Conservation (phyloP, 1,140 invertebrate species). For the Diploscapter pachys region DNA sequence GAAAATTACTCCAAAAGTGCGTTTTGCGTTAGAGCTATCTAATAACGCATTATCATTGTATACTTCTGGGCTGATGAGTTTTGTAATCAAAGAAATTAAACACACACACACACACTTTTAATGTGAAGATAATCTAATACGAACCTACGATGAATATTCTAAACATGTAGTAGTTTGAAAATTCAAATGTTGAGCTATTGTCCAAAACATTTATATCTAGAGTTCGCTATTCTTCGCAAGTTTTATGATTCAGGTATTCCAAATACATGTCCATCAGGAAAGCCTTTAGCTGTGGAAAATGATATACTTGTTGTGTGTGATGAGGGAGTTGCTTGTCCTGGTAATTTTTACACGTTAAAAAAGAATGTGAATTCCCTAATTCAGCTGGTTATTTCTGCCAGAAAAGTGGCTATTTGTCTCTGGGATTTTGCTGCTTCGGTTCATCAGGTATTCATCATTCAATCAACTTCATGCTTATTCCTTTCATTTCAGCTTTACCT, state of each 20-base stretch:
- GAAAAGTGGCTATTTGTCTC: constrained; percentile 39
- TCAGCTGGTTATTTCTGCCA: constrained; percentile 50
- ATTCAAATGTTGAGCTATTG: too few relatives aligned
- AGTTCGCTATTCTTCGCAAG: too few relatives aligned
- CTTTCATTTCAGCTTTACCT: background rate
- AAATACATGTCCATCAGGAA: constrained; percentile 46
- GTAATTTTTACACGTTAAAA: constrained; percentile 19
- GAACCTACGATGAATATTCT: too few relatives aligned
- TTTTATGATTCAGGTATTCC: constrained; percentile 40
- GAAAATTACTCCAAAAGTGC: too few relatives aligned
- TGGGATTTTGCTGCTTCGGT: constrained; percentile 49
- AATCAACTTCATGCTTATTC: background rate
- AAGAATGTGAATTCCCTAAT: constrained; percentile 34
- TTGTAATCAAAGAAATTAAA: too few relatives aligned
- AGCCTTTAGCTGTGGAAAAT: constrained; percentile 41
- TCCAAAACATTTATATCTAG: background rate
- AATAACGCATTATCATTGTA: too few relatives aligned
- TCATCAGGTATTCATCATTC: constrained; percentile 22
- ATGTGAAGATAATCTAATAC: too few relatives aligned
- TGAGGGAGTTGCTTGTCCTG: background rate
- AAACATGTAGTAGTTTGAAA: too few relatives aligned
- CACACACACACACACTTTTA: too few relatives aligned
- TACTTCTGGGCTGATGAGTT: too few relatives aligned
- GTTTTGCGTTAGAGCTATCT: too few relatives aligned
- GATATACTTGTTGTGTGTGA: constrained; percentile 11